phyloP scores from a whole-genome alignment of 2,113 vertebrate genomes.

The Melanerpes formicivorus region DNA sequence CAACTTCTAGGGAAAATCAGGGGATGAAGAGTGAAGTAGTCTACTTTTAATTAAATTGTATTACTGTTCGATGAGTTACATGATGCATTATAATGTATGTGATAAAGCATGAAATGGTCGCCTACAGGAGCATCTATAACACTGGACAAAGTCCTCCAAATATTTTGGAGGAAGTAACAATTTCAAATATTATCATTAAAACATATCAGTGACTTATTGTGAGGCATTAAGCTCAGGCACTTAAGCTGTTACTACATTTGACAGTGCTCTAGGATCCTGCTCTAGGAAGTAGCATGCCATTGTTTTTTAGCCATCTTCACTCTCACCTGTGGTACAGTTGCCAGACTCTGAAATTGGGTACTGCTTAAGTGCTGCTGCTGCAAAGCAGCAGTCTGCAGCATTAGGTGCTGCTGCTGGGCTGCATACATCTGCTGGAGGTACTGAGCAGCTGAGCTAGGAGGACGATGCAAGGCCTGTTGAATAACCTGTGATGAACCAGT shows the following conservation, averaged over 20 bases:
- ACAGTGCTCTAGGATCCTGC: not conserved
- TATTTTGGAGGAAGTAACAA: not conserved
- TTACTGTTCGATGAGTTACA: slow-evolving; percentile 34
- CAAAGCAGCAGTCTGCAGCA: slow-evolving; percentile 91
- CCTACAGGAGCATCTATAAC: slow-evolving; percentile 39
- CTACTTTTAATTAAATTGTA: slow-evolving; percentile 4
- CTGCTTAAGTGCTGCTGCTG: slow-evolving; percentile 87
- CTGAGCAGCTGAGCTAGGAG: slow-evolving; percentile 91
- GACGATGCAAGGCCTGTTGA: slow-evolving; percentile 91
- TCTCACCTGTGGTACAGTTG: slow-evolving; percentile 89
- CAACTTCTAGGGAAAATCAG: not conserved
- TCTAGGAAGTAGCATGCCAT: not conserved
- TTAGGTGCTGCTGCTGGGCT: slow-evolving; percentile 93
- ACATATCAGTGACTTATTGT: slow-evolving; percentile 2
- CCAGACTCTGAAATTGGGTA: slow-evolving; percentile 87
- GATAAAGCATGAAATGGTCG: slow-evolving; percentile 62
- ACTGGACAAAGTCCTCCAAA: slow-evolving; percentile 4
- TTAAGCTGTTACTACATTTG: slow-evolving; percentile 49
- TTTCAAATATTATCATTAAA: slow-evolving; percentile 18
- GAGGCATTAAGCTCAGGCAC: slow-evolving; percentile 52
- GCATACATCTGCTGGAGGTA: slow-evolving; percentile 97
- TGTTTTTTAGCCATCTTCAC: slow-evolving; percentile 7
- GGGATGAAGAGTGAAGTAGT: not conserved
- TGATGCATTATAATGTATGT: slow-evolving; percentile 54
- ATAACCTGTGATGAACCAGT: slow-evolving; percentile 84